These are phyloP conservation scores for Mechanitis mazaeus DNA, from an alignment of 2,888 invertebrate genomes.

Conservation along the genomic window DNA sequence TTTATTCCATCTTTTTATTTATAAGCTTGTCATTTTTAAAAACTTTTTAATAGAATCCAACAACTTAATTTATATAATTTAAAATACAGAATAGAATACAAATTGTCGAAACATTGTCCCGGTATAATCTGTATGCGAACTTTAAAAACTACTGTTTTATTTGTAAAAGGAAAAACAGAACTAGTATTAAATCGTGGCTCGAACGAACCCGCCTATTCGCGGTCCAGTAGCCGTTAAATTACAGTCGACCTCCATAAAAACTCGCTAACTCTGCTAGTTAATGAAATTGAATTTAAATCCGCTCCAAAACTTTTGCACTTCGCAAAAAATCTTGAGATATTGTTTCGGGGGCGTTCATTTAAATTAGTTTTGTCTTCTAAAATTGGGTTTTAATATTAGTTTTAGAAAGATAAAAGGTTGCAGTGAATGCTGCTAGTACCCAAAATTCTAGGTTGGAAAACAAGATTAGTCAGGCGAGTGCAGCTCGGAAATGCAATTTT, in stretches of 20 bases:
- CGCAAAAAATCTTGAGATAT: slow-evolving; percentile 26
- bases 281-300: slow-evolving; percentile 47
- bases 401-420: slow-evolving; percentile 15
- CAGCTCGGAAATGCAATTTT: slow-evolving; percentile 17
- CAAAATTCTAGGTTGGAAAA: slow-evolving; percentile 37
- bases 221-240: slow-evolving; percentile 30
- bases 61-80: too few species aligned
- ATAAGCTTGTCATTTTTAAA: too few species aligned
- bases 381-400: slow-evolving; percentile 13
- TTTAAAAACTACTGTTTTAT: background rate
- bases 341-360: slow-evolving; percentile 23
- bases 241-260: slow-evolving; percentile 40
- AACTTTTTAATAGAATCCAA: too few species aligned
- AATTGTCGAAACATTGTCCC: background rate
- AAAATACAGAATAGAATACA: too few species aligned
- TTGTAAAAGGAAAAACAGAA: background rate
- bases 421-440: slow-evolving; percentile 8
- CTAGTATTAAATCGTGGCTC: slow-evolving; percentile 2
- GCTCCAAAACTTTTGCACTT: slow-evolving; percentile 22
- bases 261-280: slow-evolving; percentile 39
- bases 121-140: background rate
- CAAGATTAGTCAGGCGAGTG: slow-evolving; percentile 30
- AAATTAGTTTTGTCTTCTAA: slow-evolving; percentile 21
- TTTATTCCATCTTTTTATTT: too few species aligned
- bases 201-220: slow-evolving; percentile 9